Evolutionary conservation across 2,797 vertebrate genomes (phyloP).

Genomic region (Chromis chromis): DNA sequence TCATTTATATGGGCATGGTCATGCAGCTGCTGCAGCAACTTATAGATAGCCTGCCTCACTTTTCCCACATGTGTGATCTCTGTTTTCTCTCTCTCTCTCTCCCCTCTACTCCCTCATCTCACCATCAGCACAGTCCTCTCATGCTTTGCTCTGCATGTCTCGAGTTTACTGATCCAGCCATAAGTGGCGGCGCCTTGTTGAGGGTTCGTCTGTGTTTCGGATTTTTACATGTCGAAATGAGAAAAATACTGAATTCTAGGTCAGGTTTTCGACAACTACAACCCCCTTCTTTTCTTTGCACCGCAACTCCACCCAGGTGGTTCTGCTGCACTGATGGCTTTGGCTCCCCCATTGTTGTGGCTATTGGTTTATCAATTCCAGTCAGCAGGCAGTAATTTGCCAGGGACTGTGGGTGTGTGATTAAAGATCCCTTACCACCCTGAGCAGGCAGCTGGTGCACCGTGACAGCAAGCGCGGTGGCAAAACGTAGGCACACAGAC

Average conservation of each 20-base stretch:
- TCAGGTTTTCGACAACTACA: conserved; percentile 11
- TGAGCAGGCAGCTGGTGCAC: conserved; percentile 56
- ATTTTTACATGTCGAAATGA: conserved; percentile 32
- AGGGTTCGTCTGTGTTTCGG: conserved; percentile 29
- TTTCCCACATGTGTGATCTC: conserved; percentile 45
- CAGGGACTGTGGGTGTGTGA: conserved; percentile 60
- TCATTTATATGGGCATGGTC: conserved; percentile 44
- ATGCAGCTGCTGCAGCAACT: conserved; percentile 55
- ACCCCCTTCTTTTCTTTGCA: not conserved
- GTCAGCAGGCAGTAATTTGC: conserved; percentile 70
- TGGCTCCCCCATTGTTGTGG: conserved; percentile 45
- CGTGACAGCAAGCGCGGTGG: conserved; percentile 42
- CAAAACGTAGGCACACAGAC: conserved; percentile 33
- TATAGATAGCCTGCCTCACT: conserved; percentile 6
- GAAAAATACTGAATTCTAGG: conserved; percentile 12
- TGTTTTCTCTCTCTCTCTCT: conserved; percentile 17
- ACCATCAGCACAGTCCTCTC: conserved; percentile 40
- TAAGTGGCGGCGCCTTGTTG: conserved; percentile 25
- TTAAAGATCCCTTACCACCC: conserved; percentile 64
- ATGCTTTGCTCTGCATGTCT: conserved; percentile 33
- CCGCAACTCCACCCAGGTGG: conserved; percentile 21
- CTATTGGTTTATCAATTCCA: conserved; percentile 71
- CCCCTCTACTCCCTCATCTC: not conserved
- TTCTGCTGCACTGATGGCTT: conserved; percentile 18
- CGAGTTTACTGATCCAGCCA: conserved; percentile 42